Evolutionary conservation across 2,888 invertebrate species (phyloP).

Genomic region (Lasius platythorax): DNA sequence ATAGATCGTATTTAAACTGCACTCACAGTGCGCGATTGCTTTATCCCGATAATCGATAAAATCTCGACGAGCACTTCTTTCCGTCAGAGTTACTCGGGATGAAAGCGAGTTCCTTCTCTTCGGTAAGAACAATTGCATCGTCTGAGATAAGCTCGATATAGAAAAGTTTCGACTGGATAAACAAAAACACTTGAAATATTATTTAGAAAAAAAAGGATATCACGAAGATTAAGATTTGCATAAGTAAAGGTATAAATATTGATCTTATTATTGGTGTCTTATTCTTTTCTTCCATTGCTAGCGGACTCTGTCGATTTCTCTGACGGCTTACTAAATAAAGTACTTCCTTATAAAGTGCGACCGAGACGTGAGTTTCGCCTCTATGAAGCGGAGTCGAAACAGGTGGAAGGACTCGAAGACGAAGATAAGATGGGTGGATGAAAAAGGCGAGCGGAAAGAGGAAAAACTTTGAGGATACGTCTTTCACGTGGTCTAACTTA

Average conservation of each 20-base stretch:
- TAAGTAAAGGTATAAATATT: background rate
- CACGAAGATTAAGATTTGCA: background rate
- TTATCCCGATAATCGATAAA: slow-evolving; percentile 40
- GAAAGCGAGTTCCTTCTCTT: slow-evolving; percentile 29
- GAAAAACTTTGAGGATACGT: slow-evolving; percentile 67
- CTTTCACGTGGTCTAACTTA: slow-evolving; percentile 75
- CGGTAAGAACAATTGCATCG: slow-evolving; percentile 4
- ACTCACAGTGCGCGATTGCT: slow-evolving; percentile 24
- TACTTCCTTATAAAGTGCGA: slow-evolving; percentile 7
- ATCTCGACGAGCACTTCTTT: slow-evolving; percentile 27
- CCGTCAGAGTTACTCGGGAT: slow-evolving; percentile 14
- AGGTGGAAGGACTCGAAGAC: slow-evolving; percentile 27
- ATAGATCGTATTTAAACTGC: slow-evolving; percentile 37
- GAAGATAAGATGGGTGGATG: slow-evolving; percentile 44
- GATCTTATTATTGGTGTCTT: background rate
- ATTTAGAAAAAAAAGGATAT: background rate
- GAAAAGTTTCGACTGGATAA: background rate
- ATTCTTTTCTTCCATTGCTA: background rate
- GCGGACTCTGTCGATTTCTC: background rate
- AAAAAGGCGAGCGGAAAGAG: slow-evolving; percentile 43
- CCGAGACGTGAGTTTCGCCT: background rate
- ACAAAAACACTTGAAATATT: background rate
- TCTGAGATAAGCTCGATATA: slow-evolving; percentile 11
- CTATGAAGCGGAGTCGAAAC: background rate
- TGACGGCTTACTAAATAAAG: slow-evolving; percentile 9